Evolutionary conservation across 2,797 vertebrate genomes (phyloP).

Genomic region (Sparus aurata): DNA sequence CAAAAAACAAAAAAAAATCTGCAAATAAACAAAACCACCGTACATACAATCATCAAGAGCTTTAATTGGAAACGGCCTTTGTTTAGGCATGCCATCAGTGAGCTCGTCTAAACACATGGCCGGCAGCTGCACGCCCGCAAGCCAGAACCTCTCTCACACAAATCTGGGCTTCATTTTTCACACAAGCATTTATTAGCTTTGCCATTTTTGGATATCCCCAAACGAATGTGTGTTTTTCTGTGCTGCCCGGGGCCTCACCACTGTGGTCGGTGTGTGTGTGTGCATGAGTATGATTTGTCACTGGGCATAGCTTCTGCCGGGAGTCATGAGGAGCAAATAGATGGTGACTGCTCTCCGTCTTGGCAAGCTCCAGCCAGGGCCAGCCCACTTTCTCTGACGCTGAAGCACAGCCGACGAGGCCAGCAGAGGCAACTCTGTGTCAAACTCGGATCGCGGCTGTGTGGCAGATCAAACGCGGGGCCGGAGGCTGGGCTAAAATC

Average conservation of each 20-base stretch:
- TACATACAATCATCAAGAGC: conserved; percentile 41
- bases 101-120: conserved; percentile 65
- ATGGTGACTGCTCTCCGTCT: conserved; percentile 49
- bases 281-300: conserved; percentile 51
- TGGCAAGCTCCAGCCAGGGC: conserved; percentile 34
- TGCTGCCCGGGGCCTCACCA: conserved; percentile 2
- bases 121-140: conserved; percentile 66
- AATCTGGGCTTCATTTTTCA: conserved; percentile 69
- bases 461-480: conserved; percentile 32
- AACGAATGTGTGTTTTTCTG: conserved; percentile 43
- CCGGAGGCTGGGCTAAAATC: not conserved
- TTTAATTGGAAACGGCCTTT: conserved; percentile 62
- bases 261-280: conserved; percentile 9
- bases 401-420: conserved; percentile 34
- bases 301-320: conserved; percentile 73
- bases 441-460: conserved; percentile 14
- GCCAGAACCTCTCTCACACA: conserved; percentile 53
- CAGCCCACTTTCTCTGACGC: conserved; percentile 51
- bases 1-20: conserved; percentile 18
- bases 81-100: conserved; percentile 48
- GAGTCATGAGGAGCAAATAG: conserved; percentile 75
- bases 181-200: conserved; percentile 65
- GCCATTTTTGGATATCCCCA: conserved; percentile 77
- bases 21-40: conserved; percentile 59
- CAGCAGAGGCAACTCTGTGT: conserved; percentile 28